Percentiles rank a stretch among this genome's conserved stretches.
phyloP scores from a whole-genome alignment of 2,113 vertebrate species.

The Chitala chitala region DNA sequence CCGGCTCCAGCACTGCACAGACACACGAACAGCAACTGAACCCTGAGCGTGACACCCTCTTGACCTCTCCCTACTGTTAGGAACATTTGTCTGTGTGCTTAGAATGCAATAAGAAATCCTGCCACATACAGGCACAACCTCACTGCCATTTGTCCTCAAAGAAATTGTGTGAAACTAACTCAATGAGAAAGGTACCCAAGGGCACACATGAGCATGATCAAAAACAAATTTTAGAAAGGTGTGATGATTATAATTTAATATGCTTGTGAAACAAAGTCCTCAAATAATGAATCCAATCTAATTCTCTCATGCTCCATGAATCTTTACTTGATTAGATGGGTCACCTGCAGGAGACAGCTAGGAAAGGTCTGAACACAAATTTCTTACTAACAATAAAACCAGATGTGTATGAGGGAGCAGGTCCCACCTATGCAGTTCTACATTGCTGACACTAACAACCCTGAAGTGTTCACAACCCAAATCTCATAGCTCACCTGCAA shows the following conservation, averaged over 20 bases:
- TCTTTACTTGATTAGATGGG: background rate
- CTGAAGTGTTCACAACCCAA: no score
- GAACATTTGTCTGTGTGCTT: background rate
- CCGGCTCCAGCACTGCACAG: constrained; percentile 84
- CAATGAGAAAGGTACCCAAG: background rate
- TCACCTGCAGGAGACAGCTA: background rate
- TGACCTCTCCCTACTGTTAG: background rate
- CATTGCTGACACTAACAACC: no score
- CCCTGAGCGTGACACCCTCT: background rate
- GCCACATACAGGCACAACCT: no score
- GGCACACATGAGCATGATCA: background rate
- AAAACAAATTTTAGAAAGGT: background rate
- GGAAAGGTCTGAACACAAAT: no score
- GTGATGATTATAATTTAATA: background rate
- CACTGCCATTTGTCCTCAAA: no score
- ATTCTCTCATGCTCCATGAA: background rate
- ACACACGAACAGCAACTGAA: background rate
- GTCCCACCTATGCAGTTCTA: no score
- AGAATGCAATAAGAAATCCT: background rate
- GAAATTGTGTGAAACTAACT: no score
- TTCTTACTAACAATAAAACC: no score
- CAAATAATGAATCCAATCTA: background rate
- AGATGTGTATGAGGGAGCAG: no score
- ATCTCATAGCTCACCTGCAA: constrained; percentile 75
- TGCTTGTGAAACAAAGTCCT: background rate